Conservation (phyloP, 2,797 vertebrate species). For the Lagorchestes hirsutus region DNA sequence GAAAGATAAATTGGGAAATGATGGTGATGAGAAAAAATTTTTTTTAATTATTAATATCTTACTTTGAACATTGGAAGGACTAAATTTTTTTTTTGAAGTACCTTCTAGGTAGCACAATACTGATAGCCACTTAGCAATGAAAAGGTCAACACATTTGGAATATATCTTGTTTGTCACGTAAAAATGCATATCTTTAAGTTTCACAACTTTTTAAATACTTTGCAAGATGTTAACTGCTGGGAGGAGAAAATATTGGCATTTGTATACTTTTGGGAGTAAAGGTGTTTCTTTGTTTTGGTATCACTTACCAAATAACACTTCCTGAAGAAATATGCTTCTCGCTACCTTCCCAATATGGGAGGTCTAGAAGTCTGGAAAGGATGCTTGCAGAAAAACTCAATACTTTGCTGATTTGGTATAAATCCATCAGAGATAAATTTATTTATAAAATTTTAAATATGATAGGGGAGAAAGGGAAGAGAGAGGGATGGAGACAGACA, state of each 20-base stretch:
- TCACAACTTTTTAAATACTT: not conserved
- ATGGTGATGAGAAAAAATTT: not conserved
- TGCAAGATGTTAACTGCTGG: not conserved
- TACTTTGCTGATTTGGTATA: not conserved
- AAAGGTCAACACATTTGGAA: not conserved
- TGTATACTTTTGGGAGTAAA: not conserved
- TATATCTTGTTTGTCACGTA: not conserved
- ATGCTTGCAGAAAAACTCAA: not conserved
- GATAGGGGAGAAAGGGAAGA: not conserved
- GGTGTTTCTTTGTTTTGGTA: not conserved
- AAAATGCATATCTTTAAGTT: not conserved
- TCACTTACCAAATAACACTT: not conserved
- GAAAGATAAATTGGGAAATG: not conserved
- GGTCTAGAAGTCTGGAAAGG: not conserved
- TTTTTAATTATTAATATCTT: not conserved
- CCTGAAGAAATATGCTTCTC: not conserved
- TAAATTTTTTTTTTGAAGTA: not conserved
- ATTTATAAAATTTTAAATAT: not conserved
- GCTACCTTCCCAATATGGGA: not conserved
- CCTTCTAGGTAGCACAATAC: not conserved
- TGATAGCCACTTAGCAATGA: not conserved
- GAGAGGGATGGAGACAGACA: not conserved
- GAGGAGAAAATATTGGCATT: not conserved
- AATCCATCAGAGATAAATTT: not conserved
- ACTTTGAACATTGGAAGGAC: not conserved